Percentiles rank a stretch among this genome's conserved stretches.
phyloP scores from a whole-genome alignment of 1,140 invertebrate species.

The Lepidurus apus region DNA sequence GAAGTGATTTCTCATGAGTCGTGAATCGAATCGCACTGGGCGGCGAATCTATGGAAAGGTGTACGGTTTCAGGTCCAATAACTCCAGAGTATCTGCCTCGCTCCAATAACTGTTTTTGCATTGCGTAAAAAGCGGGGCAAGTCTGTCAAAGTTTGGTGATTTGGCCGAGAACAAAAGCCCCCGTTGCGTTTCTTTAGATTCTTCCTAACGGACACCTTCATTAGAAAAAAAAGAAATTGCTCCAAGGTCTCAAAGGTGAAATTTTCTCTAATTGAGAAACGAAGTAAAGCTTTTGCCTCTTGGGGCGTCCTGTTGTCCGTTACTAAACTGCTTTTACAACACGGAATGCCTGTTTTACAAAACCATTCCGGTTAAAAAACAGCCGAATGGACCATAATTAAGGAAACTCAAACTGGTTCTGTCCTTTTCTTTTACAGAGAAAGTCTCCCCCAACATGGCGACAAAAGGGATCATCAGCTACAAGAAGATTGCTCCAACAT shows the following conservation, averaged over 20 bases:
- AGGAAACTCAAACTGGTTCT: too few species aligned
- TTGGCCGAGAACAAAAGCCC: background rate
- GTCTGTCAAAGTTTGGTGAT: background rate
- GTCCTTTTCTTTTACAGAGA: too few species aligned
- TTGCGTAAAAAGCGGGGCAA: background rate
- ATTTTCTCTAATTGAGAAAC: background rate
- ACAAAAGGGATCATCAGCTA: too few species aligned
- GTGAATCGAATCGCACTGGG: background rate
- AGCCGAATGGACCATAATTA: too few species aligned
- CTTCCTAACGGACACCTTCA: constrained; percentile 2
- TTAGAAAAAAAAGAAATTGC: background rate
- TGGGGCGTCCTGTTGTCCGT: background rate
- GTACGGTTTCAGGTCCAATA: background rate
- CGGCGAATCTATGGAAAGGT: background rate
- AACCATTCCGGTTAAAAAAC: background rate
- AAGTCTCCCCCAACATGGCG: too few species aligned
- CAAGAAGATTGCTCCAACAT: too few species aligned
- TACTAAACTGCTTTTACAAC: background rate
- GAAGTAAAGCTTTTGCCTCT: background rate
- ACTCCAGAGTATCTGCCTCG: background rate
- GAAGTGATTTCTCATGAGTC: too few species aligned
- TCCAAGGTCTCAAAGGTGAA: background rate
- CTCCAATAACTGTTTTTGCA: background rate
- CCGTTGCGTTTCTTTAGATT: background rate
- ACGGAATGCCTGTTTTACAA: background rate